Evolutionary conservation across 2,113 vertebrate genomes (phyloP).

Genomic region (Platichthys stellatus): DNA sequence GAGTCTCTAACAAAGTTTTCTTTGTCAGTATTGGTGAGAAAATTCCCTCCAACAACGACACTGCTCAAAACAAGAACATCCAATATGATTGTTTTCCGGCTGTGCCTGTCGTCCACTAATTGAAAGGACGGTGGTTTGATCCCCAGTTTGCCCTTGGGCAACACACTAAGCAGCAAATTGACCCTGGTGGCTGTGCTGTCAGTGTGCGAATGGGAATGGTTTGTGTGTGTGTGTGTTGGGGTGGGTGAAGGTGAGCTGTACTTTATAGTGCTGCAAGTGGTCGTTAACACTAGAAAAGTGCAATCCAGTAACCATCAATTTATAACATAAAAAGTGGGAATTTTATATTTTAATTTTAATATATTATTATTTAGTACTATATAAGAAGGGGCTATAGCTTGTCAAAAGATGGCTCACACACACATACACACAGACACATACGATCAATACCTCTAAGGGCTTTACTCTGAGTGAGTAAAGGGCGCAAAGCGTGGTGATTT

Average conservation of each 20-base stretch:
- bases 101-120: too few species aligned
- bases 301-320: background rate
- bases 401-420: conserved; percentile 26
- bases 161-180: background rate
- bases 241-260: too few species aligned
- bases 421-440: background rate
- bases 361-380: conserved; percentile 11
- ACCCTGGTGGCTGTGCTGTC: background rate
- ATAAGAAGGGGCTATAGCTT: conserved; percentile 7
- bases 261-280: background rate
- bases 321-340: background rate
- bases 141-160: background rate
- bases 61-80: conserved; percentile 18
- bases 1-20: conserved; percentile 16
- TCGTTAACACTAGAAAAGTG: background rate
- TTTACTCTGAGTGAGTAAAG: conserved; percentile 16
- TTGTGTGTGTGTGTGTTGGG: too few species aligned
- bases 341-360: conserved; percentile 11
- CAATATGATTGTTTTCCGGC: background rate
- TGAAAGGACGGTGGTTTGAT: background rate
- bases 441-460: conserved; percentile 9
- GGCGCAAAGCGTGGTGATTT: too few species aligned
- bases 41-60: conserved; percentile 8
- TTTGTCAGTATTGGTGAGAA: conserved; percentile 32
- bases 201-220: background rate